These are phyloP conservation scores for Selenia dentaria DNA, from an alignment of 2,888 invertebrate genomes.

Conservation along the genomic window DNA sequence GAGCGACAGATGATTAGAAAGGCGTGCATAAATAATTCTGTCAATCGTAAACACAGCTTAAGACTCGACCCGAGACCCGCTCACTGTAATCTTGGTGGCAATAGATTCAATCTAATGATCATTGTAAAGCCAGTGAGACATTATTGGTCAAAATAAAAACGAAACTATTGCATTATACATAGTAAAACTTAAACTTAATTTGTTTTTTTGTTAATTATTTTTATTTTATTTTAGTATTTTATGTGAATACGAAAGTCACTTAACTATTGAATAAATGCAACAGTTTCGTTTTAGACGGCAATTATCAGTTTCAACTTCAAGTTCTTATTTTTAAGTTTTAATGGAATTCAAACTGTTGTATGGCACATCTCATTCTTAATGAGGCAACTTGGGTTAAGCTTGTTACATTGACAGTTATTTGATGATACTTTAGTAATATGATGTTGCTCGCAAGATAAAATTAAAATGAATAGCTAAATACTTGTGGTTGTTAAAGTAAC, in stretches of 20 bases:
- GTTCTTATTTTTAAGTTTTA: conserved; percentile 41
- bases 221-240: not conserved
- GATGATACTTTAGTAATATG: conserved; percentile 76
- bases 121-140: conserved; percentile 70
- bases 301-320: conserved; percentile 22
- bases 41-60: conserved; percentile 43
- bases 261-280: conserved; percentile 42
- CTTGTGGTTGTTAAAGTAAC: not conserved
- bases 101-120: conserved; percentile 53
- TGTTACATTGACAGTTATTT: conserved; percentile 53
- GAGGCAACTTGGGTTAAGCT: conserved; percentile 65
- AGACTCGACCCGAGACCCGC: conserved; percentile 62
- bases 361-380: conserved; percentile 42
- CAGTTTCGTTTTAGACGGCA: conserved; percentile 44
- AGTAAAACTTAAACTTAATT: not conserved
- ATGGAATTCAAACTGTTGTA: conserved; percentile 27
- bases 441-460: conserved; percentile 47
- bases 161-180: conserved; percentile 49
- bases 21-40: conserved; percentile 63
- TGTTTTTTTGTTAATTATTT: conserved; percentile 6
- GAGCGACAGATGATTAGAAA: conserved; percentile 69
- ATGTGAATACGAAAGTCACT: not conserved
- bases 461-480: not conserved
- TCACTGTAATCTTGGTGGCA: conserved; percentile 69
- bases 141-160: conserved; percentile 35